A percentile compares a stretch with the other conserved stretches of the same genome.
Evolutionary conservation across 2,888 invertebrate genomes (phyloP).

Genomic region (Dascillus cervinus): DNA sequence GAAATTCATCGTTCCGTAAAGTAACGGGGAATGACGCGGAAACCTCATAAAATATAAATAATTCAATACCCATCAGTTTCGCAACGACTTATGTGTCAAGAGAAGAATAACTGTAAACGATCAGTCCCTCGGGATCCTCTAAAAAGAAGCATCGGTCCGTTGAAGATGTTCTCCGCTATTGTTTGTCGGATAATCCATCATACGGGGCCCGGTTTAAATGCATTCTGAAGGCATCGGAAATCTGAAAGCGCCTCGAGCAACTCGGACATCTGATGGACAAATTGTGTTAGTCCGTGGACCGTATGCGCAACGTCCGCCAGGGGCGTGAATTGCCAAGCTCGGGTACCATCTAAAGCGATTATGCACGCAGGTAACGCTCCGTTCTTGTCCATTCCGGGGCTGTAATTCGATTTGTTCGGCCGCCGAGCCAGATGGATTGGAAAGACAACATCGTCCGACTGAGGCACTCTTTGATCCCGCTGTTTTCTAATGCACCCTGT

Average conservation of each 20-base stretch:
- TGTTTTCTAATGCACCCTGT: slow-evolving; percentile 31
- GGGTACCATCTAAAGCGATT: slow-evolving; percentile 1
- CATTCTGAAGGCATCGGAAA: slow-evolving; percentile 28
- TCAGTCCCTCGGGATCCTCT: slow-evolving; percentile 21
- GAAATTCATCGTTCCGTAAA: too few species aligned
- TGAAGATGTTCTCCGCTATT: slow-evolving; percentile 28
- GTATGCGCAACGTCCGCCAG: slow-evolving; percentile 7
- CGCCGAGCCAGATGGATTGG: slow-evolving; percentile 35
- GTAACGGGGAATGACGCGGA: too few species aligned
- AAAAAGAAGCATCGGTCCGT: slow-evolving; percentile 23
- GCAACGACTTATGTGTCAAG: too few species aligned
- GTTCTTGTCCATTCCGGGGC: slow-evolving; percentile 24
- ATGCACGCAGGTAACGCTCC: slow-evolving; percentile 6
- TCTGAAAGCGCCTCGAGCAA: slow-evolving; percentile 28
- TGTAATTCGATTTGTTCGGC: slow-evolving; percentile 37
- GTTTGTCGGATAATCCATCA: slow-evolving; percentile 33
- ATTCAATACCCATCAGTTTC: slow-evolving; percentile 23
- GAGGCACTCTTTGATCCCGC: slow-evolving; percentile 31
- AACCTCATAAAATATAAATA: slow-evolving; percentile 21
- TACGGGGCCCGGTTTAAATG: slow-evolving; percentile 27
- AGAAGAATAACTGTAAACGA: slow-evolving; percentile 20
- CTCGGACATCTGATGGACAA: slow-evolving; percentile 34
- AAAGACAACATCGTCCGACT: slow-evolving; percentile 34
- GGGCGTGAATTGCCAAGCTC: slow-evolving; percentile 5
- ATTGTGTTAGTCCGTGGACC: slow-evolving; percentile 28